These are phyloP conservation scores for Adela reaumurella DNA, from an alignment of 2,888 invertebrate species.

Conservation along the genomic window DNA sequence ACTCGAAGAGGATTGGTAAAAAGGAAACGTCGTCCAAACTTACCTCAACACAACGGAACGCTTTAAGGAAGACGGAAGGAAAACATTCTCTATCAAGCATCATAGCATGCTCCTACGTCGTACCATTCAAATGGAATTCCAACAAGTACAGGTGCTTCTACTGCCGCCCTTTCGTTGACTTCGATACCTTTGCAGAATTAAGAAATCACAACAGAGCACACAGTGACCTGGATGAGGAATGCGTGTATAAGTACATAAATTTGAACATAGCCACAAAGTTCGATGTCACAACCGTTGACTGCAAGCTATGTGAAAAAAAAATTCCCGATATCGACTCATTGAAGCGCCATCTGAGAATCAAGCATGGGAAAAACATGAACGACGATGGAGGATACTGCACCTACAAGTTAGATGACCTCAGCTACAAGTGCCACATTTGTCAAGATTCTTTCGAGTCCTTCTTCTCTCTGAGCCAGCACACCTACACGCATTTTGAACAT, in stretches of 20 bases:
- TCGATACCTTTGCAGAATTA: background rate
- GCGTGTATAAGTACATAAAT: no score
- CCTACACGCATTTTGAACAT: conserved; percentile 20
- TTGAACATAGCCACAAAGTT: background rate
- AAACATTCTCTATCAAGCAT: no score
- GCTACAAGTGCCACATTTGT: background rate
- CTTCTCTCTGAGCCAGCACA: conserved; percentile 7
- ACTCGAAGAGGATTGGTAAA: no score
- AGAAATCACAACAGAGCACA: background rate
- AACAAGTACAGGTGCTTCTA: background rate
- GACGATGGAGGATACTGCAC: background rate
- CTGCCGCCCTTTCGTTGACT: background rate
- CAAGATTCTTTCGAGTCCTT: background rate
- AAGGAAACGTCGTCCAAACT: no score
- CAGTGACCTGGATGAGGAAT: no score
- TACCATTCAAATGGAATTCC: background rate
- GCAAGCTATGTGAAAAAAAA: background rate
- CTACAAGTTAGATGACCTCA: background rate
- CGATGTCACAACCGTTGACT: background rate
- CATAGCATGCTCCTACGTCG: background rate
- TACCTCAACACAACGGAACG: no score
- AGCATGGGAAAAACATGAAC: background rate
- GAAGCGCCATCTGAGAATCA: background rate
- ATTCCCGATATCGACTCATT: background rate
- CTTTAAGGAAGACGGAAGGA: no score